Evolutionary conservation across 35 echinoderm and acorn worm genomes (phyloP), one percentile per base, ranked within the genome.

Genomic region (Diadema setosum): DNA sequence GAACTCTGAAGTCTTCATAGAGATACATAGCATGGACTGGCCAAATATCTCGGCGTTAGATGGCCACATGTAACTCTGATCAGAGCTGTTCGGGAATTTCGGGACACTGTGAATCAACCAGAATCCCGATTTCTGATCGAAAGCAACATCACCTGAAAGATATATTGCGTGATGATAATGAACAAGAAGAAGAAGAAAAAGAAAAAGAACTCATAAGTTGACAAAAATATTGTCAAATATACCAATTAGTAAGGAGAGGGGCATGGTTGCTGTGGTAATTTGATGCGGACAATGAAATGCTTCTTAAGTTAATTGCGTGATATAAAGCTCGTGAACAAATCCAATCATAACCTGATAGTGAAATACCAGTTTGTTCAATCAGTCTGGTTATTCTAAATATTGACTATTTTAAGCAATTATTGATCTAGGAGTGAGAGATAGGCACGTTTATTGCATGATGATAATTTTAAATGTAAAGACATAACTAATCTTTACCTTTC

Each of bases 31-130:
- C 45, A 91, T 88, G 7, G 82, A 70, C 57, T 94, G 96, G 43
- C 96, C 96, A 91, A 85, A 85, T 0, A 1, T 24, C 17, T 45
- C 2, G n/a, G 88, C 96, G 91, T 67, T 94, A 11, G 78, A 12
- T 46, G 96, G 96, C 96, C 96, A 98, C 15, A 11, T 8, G 81
- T 98, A 94, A 56, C 46, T 17, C 8, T 20, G 18, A 0, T 91
- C 91, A 4, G 82, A 45, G 35, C 29, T 26, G 23, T 76, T 70
- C 26, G 96, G 96, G 61, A 98, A 98, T 35, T 81, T 90, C 32
- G 96, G 96, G 16, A 91, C 89, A 49, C 96, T 98, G 69, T 98
- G 96, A 56, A 98, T 70, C 18, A 98, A 50, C 96, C 96, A 98
- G 46, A 94, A 98, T 5, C 92, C 96, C 30, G 83, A 81, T 18